Percentiles rank a stretch among this genome's conserved stretches.
Conservation (phyloP, 2,888 invertebrate genomes). For the Mesopsocus fuscifrons region DNA sequence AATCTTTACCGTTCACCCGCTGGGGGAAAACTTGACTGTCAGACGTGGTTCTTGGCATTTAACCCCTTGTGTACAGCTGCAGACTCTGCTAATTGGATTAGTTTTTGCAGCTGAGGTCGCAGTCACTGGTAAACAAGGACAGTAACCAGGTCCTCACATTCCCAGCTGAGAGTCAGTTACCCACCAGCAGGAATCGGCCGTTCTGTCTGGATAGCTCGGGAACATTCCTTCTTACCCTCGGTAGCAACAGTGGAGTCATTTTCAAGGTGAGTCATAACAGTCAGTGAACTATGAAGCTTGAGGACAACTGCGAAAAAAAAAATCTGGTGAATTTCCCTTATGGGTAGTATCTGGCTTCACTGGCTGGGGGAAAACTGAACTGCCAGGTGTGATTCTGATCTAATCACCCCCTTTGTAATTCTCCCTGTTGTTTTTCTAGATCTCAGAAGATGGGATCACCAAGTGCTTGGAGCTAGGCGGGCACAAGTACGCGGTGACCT, state of each 20-base stretch:
- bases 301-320: too few relatives aligned
- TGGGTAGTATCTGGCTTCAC: background rate
- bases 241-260: conserved; percentile 1
- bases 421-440: too few relatives aligned
- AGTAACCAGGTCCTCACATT: background rate
- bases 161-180: background rate
- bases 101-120: background rate
- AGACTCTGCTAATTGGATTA: too few relatives aligned
- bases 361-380: too few relatives aligned
- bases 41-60: too few relatives aligned
- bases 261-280: background rate
- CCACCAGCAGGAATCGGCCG: background rate
- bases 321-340: too few relatives aligned
- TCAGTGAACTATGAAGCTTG: too few relatives aligned
- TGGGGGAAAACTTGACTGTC: too few relatives aligned
- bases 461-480: conserved; percentile 30
- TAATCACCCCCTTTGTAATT: too few relatives aligned
- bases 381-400: too few relatives aligned
- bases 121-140: background rate
- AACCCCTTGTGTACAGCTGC: too few relatives aligned
- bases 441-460: conserved; percentile 24
- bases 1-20: too few relatives aligned
- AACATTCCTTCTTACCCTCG: background rate
- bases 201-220: conserved; percentile 5
- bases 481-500: conserved; percentile 32